A percentile compares a stretch with the other conserved stretches of the same genome.
phyloP scores from a whole-genome alignment of 2,888 invertebrate species.

The Cephus pygmeus region DNA sequence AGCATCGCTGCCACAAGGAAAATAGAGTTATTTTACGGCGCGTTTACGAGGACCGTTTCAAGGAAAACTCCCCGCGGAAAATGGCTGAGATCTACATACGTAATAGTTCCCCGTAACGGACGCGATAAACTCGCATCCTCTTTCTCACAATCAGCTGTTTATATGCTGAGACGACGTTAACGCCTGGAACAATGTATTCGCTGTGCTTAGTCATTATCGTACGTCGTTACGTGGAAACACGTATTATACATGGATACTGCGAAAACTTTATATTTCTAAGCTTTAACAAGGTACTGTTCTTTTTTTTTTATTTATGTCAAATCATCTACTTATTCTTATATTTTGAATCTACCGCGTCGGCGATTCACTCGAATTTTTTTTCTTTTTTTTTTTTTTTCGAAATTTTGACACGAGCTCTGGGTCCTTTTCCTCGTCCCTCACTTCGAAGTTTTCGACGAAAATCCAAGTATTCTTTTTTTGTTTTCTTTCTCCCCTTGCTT shows the following conservation, averaged over 20 bases:
- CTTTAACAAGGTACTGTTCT: no score
- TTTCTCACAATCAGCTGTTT: constrained; percentile 32
- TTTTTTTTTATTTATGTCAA: no score
- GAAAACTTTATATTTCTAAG: no score
- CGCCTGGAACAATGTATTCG: constrained; percentile 20
- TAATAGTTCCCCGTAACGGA: constrained; percentile 8
- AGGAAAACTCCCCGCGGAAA: constrained; percentile 12
- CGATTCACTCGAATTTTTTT: background rate
- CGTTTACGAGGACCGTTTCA: constrained; percentile 34
- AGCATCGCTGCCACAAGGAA: constrained; percentile 40
- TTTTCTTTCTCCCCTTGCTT: background rate
- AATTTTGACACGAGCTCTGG: constrained; percentile 15
- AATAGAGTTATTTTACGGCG: constrained; percentile 45
- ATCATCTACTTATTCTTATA: no score
- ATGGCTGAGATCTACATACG: constrained; percentile 18
- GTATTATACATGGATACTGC: background rate
- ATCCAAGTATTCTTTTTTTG: background rate
- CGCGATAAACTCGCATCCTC: constrained; percentile 28
- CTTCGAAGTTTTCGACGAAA: background rate
- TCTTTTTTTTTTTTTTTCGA: background rate
- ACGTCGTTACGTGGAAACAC: constrained; percentile 5
- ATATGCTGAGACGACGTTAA: constrained; percentile 13
- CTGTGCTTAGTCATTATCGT: constrained; percentile 7
- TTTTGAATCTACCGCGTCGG: no score
- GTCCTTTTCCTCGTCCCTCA: no score